Conservation (phyloP, 2,113 vertebrate genomes). For the Centrocercus urophasianus region DNA sequence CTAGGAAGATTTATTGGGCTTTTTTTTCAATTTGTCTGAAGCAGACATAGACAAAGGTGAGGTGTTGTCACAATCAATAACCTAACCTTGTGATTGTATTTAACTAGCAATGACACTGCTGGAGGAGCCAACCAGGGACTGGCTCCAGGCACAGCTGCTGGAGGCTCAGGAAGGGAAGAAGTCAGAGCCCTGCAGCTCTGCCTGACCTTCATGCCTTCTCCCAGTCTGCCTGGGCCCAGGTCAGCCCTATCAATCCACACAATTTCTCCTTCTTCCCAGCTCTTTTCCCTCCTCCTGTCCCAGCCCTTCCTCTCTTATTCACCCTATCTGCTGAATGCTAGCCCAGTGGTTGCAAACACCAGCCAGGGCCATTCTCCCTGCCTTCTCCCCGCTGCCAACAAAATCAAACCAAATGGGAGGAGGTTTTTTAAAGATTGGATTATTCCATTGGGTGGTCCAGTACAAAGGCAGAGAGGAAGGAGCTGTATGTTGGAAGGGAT, state of each 20-base stretch:
- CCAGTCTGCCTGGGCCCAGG: background rate
- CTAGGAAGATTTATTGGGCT: background rate
- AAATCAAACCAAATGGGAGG: background rate
- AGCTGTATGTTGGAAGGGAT: background rate
- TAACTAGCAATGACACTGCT: slow-evolving; percentile 49
- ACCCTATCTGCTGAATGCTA: background rate
- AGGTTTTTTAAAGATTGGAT: background rate
- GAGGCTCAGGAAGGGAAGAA: background rate
- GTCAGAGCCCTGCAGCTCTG: background rate
- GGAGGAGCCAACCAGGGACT: slow-evolving; percentile 63
- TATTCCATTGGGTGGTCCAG: background rate
- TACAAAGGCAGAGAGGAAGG: background rate
- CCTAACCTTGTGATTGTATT: slow-evolving; percentile 22
- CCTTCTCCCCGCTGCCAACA: background rate
- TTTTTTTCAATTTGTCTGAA: slow-evolving; percentile 12
- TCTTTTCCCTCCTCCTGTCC: background rate
- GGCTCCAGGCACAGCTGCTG: background rate
- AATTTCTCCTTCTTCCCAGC: background rate
- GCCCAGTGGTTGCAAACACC: background rate
- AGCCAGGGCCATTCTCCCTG: background rate
- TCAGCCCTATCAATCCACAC: background rate
- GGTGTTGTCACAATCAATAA: background rate
- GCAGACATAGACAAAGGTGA: slow-evolving; percentile 23
- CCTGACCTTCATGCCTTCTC: background rate
- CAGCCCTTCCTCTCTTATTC: background rate